phyloP scores from a whole-genome alignment of 2,113 vertebrate species.

The Ceyx cyanopectus region DNA sequence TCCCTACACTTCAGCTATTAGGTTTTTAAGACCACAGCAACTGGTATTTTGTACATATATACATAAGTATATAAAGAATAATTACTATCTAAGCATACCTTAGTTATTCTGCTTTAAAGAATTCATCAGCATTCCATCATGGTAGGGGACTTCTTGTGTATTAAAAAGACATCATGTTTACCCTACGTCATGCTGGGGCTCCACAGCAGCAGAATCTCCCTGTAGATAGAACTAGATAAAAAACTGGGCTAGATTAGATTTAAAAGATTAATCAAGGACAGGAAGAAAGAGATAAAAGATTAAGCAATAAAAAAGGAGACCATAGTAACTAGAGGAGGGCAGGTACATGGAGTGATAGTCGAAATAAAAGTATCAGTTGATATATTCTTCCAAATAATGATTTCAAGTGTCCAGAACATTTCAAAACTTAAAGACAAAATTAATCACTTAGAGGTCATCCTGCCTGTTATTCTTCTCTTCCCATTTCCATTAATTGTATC shows the following conservation, averaged over 20 bases:
- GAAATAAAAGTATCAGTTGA: not conserved
- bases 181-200: fast-evolving
- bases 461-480: not conserved
- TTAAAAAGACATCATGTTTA: not conserved
- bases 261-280: not conserved
- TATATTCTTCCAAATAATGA: not conserved
- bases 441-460: not conserved
- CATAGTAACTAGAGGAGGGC: not conserved
- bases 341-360: not conserved
- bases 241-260: not conserved
- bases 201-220: not conserved
- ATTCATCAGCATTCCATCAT: not conserved
- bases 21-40: not conserved
- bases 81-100: not conserved
- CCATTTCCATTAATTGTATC: not conserved
- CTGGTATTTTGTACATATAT: not conserved
- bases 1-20: not conserved
- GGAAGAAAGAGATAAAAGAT: not conserved
- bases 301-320: not conserved
- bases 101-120: not conserved
- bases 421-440: not conserved
- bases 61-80: not conserved
- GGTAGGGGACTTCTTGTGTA: not conserved
- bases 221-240: not conserved
- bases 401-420: not conserved